These are phyloP conservation scores for Bombycilla garrulus DNA, from an alignment of 2,113 vertebrate species.

Conservation along the genomic window DNA sequence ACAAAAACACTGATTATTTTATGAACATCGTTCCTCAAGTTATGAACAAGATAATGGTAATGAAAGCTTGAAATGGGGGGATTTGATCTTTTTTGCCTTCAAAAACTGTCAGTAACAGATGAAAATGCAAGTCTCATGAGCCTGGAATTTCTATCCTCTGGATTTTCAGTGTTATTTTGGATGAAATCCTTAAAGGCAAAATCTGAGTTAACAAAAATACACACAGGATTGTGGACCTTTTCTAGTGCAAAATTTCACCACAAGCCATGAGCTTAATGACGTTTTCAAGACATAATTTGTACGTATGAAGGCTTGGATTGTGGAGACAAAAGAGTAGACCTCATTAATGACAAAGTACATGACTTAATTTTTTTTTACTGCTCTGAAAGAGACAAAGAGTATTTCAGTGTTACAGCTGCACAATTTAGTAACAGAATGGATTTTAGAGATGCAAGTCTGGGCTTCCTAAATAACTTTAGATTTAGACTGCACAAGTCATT, in stretches of 20 bases:
- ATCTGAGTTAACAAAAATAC: not conserved
- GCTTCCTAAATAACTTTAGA: not conserved
- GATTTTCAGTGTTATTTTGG: not conserved
- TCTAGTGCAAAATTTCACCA: not conserved
- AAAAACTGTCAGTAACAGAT: not conserved
- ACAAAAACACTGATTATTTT: not conserved
- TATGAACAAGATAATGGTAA: not conserved
- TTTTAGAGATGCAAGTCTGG: not conserved
- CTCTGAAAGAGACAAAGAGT: not conserved
- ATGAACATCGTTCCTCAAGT: not conserved
- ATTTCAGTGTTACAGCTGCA: not conserved
- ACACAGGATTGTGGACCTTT: not conserved
- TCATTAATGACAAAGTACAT: not conserved
- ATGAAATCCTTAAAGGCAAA: not conserved
- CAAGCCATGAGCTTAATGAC: not conserved
- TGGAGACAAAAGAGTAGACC: not conserved
- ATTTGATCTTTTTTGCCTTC: not conserved
- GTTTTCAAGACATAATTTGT: not conserved
- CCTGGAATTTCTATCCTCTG: not conserved
- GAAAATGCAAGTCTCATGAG: not conserved
- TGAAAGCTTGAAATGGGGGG: not conserved
- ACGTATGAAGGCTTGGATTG: not conserved
- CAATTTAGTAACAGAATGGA: not conserved
- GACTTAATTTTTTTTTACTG: not conserved
- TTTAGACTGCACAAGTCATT: not conserved